These are phyloP conservation scores for Siphlonurus alternatus DNA, from an alignment of 2,888 invertebrate species.

Conservation along the genomic window DNA sequence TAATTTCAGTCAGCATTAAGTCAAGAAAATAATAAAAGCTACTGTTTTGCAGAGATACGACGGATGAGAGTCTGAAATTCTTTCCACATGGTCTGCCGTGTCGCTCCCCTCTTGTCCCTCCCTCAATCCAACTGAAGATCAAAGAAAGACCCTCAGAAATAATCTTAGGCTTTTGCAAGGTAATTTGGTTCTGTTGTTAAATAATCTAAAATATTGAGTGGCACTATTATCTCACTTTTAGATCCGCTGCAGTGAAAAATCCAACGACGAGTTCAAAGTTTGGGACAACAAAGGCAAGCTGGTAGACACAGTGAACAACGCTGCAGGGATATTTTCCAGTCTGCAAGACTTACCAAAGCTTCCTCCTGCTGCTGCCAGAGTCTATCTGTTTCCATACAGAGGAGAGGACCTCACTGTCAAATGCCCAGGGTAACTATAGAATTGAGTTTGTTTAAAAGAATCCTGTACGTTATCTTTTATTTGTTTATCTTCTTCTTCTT, in stretches of 20 bases:
- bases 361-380: conserved; percentile 27
- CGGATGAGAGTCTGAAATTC: too few species aligned
- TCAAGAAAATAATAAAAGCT: too few species aligned
- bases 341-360: conserved; percentile 31
- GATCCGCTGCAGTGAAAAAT: neutral
- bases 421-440: conserved; percentile 35
- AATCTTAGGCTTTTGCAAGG: conserved; percentile 36
- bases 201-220: too few species aligned
- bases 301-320: conserved; percentile 40
- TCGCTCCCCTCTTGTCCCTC: conserved; percentile 34
- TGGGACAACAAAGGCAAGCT: conserved; percentile 33
- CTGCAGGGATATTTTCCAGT: conserved; percentile 38
- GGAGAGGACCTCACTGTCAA: conserved; percentile 25
- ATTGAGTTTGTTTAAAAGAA: neutral
- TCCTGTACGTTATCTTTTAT: too few species aligned
- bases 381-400: conserved; percentile 25
- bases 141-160: conserved; percentile 33
- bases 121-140: conserved; percentile 25
- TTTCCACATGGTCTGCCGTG: conserved; percentile 40
- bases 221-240: too few species aligned
- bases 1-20: too few species aligned
- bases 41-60: too few species aligned
- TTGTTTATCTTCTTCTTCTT: neutral
- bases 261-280: conserved; percentile 29
- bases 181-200: too few species aligned